Percentiles rank a stretch among this genome's conserved stretches.
Conservation (phyloP, 2,113 vertebrate species). For the Marmota monax region DNA sequence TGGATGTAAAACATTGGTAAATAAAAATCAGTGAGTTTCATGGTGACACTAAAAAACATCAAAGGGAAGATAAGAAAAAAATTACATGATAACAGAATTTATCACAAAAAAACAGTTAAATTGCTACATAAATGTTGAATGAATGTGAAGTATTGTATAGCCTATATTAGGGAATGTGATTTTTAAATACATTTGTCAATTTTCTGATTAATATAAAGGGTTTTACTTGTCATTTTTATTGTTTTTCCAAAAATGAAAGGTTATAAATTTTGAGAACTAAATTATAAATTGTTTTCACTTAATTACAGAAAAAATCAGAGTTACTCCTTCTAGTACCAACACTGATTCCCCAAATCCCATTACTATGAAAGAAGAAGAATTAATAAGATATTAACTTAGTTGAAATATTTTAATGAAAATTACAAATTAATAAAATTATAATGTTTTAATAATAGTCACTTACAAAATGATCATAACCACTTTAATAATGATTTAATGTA, state of each 20-base stretch:
- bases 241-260: not conserved
- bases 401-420: conserved; percentile 8
- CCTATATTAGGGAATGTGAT: not conserved
- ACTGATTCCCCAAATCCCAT: not conserved
- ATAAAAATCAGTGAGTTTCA: not conserved
- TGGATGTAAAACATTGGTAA: not conserved
- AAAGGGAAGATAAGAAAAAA: not conserved
- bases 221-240: not conserved
- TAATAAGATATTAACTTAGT: not conserved
- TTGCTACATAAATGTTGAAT: not conserved
- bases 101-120: not conserved
- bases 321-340: not conserved
- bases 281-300: not conserved
- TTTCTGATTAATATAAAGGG: not conserved
- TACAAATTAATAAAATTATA: not conserved
- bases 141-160: not conserved
- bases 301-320: not conserved
- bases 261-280: not conserved
- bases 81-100: not conserved
- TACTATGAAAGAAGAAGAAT: not conserved
- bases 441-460: not conserved
- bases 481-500: not conserved
- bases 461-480: not conserved
- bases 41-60: not conserved
- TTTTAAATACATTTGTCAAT: not conserved